Base-by-base conservation (phyloP, 2,113 vertebrate species). In the Theristicus caerulescens region DNA sequence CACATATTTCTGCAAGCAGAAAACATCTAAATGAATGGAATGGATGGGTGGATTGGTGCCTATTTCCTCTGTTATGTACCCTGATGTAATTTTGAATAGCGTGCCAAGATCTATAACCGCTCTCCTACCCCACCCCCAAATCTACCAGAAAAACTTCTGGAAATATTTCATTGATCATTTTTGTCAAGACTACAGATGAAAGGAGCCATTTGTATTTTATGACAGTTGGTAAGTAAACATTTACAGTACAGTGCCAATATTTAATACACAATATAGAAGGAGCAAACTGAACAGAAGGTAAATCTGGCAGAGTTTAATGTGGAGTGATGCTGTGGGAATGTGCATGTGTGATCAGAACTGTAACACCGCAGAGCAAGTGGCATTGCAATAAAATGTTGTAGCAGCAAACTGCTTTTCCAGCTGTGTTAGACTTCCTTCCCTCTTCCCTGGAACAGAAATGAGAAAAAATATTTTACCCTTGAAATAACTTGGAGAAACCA, bases 261-360 rank as follows among this genome's bases (percentile, higher is more conserved):
- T 96, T 96, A 87, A 58, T 61, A 78, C n/a, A 71, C 61, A 59
- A 29, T 2, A 18, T 78, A 61, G 32, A 94, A 92, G 29, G 61
- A 82, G 72, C 54, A 94, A 89, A 64, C 16, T 38, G 94, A 95
- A 77, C 93, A 93, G 94, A 89, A 92, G 94, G 83, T 38, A 46
- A 92, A 87, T 44, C 78, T 93, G 81, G 80, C 84, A 86, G 77
- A 93, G 36, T 65, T 82, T 83, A 59, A 44, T 0, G 0, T n/a
- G 27, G 71, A 77, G 12, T 9, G 66, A 36, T 86, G 62, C 47
- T 78, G 42, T 81, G 87, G 90, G 55, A 93, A 32, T 20, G 40
- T 64, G 38, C 13, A 6, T 47, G 25, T 90, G 78, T 32, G 40
- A 67, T 77, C 36, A 82, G 69, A 87, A 61, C 34, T 42, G 52